Evolutionary conservation across 2,888 invertebrate species (phyloP).

Genomic region (Fragum sueziense): DNA sequence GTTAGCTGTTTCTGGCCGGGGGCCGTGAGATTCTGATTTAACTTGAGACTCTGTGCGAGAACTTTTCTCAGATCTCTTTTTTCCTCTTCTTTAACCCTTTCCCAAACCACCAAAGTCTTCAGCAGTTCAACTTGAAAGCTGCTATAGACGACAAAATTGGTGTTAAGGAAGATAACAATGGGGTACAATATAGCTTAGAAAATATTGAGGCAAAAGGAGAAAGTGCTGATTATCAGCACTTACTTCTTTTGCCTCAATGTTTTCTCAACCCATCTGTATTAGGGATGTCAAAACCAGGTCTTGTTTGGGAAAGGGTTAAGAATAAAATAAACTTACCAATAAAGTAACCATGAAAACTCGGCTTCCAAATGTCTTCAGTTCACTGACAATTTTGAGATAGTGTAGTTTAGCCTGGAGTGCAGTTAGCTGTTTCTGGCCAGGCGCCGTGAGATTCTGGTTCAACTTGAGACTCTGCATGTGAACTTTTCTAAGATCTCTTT

Average conservation of each 20-base stretch:
- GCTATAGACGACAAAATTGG: not conserved
- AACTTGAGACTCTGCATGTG: constrained; percentile 92
- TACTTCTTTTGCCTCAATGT: too few species aligned
- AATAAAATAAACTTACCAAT: too few species aligned
- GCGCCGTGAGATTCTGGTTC: constrained; percentile 86
- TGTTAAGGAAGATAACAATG: not conserved
- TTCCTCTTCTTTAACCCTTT: constrained; percentile 84
- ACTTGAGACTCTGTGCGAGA: constrained; percentile 91
- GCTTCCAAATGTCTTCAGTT: constrained; percentile 95
- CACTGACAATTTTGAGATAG: constrained; percentile 94
- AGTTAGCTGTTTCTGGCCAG: constrained; percentile 91
- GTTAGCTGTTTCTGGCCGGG: constrained; percentile 92
- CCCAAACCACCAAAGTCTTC: not conserved
- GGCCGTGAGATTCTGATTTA: constrained; percentile 85
- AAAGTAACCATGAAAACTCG: constrained; percentile 93
- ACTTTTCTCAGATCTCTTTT: constrained; percentile 94
- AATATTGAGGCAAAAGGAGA: too few species aligned
- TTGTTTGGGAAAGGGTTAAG: too few species aligned
- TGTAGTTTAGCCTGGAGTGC: constrained; percentile 91
- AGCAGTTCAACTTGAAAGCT: not conserved
- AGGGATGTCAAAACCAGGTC: too few species aligned
- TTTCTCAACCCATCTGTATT: too few species aligned
- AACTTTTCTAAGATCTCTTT: constrained; percentile 93
- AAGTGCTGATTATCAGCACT: too few species aligned
- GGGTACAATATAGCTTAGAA: not conserved